Percentiles rank a stretch among this genome's conserved stretches.
phyloP scores from a whole-genome alignment of 37 sponge, comb jelly and placozoan genomes.

The Tethya wilhelma region DNA sequence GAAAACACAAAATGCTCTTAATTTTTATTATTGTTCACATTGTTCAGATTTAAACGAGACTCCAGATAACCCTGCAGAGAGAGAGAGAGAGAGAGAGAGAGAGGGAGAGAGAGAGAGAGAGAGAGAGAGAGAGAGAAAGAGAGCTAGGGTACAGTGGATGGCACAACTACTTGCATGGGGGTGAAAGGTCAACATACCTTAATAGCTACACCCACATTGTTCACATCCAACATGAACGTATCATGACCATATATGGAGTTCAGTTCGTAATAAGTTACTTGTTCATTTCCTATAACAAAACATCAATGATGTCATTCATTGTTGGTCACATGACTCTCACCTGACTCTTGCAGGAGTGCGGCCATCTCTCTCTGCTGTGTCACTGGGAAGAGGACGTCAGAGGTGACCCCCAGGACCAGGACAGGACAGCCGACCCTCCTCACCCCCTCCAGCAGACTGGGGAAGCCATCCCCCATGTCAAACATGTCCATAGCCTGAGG shows the following conservation, averaged over 20 bases:
- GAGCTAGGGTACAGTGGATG: too few species aligned
- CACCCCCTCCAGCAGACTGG: conserved; percentile 50
- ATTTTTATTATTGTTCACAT: too few species aligned
- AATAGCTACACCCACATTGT: conserved; percentile 80
- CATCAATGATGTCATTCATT: not conserved
- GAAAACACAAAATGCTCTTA: too few species aligned
- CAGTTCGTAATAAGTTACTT: conserved; percentile 67
- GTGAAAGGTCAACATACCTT: too few species aligned
- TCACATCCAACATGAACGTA: conserved; percentile 77
- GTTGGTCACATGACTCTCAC: not conserved
- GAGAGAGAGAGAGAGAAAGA: too few species aligned
- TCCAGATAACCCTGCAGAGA: conserved; percentile 13
- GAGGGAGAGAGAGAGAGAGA: too few species aligned
- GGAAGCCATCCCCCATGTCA: conserved; percentile 66
- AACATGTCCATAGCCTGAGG: conserved; percentile 85
- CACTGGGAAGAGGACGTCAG: conserved; percentile 80
- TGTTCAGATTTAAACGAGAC: not conserved
- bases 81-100: not conserved
- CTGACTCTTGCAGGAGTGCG: conserved; percentile 50
- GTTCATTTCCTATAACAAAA: conserved; percentile 47
- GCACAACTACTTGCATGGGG: too few species aligned
- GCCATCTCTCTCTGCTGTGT: conserved; percentile 74
- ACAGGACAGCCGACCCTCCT: conserved; percentile 63
- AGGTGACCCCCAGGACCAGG: conserved; percentile 72
- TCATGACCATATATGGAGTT: conserved; percentile 80